These are phyloP conservation scores for Scaptomyza tumidula DNA, from an alignment of 2,888 invertebrate genomes.

Conservation along the genomic window DNA sequence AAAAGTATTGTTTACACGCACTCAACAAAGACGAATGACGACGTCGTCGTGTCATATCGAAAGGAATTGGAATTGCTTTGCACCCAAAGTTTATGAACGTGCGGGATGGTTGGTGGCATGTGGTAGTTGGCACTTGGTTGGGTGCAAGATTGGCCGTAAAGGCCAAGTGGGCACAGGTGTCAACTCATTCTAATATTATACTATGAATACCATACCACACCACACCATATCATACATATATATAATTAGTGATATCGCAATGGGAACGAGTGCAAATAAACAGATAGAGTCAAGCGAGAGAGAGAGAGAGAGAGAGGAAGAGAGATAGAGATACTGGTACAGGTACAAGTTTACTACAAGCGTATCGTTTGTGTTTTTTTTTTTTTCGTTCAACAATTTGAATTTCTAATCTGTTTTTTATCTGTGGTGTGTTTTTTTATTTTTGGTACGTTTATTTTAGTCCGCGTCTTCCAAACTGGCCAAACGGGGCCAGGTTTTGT, in stretches of 20 bases:
- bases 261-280: constrained; percentile 48
- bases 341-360: constrained; percentile 12
- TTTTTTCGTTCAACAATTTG: constrained; percentile 58
- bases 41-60: constrained; percentile 46
- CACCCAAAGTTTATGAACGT: constrained; percentile 42
- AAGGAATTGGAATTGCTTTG: constrained; percentile 64
- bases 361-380: constrained; percentile 13
- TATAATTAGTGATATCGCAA: constrained; percentile 44
- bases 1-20: constrained; percentile 65
- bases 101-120: neutral
- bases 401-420: constrained; percentile 77
- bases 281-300: neutral
- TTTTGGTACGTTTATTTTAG: constrained; percentile 34
- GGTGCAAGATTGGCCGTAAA: constrained; percentile 45
- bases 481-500: constrained; percentile 60
- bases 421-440: constrained; percentile 46
- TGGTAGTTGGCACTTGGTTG: neutral
- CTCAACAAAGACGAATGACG: neutral
- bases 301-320: neutral
- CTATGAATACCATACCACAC: constrained; percentile 8
- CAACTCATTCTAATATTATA: constrained; percentile 21
- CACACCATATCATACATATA: constrained; percentile 6
- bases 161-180: constrained; percentile 72
- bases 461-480: constrained; percentile 60
- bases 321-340: constrained; percentile 1